A percentile compares a stretch with the other conserved stretches of the same genome.
phyloP scores from a whole-genome alignment of 64 coral and sea anemone species.

The Dendrophyllia cribrosa region DNA sequence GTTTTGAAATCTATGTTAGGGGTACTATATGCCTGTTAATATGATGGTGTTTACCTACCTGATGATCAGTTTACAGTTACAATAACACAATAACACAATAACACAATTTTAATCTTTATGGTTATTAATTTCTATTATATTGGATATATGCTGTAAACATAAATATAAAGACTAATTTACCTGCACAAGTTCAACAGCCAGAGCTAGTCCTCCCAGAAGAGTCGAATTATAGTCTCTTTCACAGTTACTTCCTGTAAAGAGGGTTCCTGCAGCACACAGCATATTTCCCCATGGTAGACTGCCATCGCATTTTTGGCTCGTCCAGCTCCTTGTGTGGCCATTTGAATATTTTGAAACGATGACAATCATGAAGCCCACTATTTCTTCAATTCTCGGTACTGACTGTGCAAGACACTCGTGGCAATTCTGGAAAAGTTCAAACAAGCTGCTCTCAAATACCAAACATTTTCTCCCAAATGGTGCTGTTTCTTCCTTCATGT shows the following conservation, averaged over 20 bases:
- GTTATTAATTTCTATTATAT: neutral
- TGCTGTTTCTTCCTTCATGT: constrained; percentile 7
- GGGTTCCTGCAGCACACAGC: constrained; percentile 42
- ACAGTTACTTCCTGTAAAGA: constrained; percentile 51
- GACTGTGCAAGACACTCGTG: constrained; percentile 43
- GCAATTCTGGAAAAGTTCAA: constrained; percentile 53
- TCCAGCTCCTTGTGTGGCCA: constrained; percentile 39
- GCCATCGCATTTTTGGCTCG: constrained; percentile 45
- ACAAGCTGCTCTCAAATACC: constrained; percentile 60
- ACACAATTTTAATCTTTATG: too few species aligned
- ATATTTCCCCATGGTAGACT: constrained; percentile 53
- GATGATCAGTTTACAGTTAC: too few species aligned
- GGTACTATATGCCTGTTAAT: too few species aligned
- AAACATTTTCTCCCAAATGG: constrained; percentile 54
- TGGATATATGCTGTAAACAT: neutral
- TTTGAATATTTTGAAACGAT: constrained; percentile 36
- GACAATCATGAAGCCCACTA: constrained; percentile 28
- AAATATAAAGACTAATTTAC: neutral
- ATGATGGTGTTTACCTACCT: too few species aligned
- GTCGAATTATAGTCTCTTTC: constrained; percentile 28
- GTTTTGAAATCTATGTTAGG: too few species aligned
- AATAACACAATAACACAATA: too few species aligned
- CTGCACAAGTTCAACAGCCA: constrained; percentile 59
- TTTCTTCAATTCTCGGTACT: constrained; percentile 37
- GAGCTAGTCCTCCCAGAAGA: constrained; percentile 44